phyloP scores from a whole-genome alignment of 2,797 vertebrate species.

The Crenuchus spilurus region DNA sequence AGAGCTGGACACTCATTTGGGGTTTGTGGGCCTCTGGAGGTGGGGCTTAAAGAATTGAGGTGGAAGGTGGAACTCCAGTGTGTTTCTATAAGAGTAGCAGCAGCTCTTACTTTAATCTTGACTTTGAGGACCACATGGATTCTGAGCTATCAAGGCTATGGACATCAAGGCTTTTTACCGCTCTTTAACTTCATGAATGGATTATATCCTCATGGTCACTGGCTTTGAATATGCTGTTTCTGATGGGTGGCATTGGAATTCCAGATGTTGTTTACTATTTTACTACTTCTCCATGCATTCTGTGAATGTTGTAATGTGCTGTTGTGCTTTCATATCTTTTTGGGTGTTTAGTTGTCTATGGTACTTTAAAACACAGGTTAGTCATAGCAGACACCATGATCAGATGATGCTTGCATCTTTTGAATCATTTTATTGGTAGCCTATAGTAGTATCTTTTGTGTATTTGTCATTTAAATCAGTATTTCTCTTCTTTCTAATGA shows the following conservation, averaged over 20 bases:
- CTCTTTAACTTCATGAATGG: background rate
- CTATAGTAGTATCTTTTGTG: too few species aligned
- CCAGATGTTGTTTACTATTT: background rate
- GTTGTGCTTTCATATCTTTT: conserved; percentile 43
- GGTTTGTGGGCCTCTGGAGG: conserved; percentile 3
- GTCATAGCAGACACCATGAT: background rate
- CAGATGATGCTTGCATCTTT: background rate
- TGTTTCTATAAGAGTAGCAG: conserved; percentile 70
- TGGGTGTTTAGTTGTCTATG: background rate
- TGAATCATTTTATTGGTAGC: background rate
- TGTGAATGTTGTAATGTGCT: conserved; percentile 24
- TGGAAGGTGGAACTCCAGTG: background rate
- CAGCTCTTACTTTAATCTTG: conserved; percentile 40
- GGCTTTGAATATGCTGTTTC: background rate
- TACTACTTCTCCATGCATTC: background rate
- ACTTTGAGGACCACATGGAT: background rate
- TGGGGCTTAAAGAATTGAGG: conserved; percentile 21
- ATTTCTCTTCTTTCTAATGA: too few species aligned
- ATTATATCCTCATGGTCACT: conserved; percentile 22
- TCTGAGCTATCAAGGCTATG: background rate
- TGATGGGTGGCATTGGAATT: background rate
- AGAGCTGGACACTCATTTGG: conserved; percentile 50
- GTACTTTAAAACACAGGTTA: background rate
- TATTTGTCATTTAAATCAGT: too few species aligned
- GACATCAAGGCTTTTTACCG: background rate